These are phyloP conservation scores for Australoheros facetus DNA, from an alignment of 2,797 vertebrate species.

Conservation along the genomic window DNA sequence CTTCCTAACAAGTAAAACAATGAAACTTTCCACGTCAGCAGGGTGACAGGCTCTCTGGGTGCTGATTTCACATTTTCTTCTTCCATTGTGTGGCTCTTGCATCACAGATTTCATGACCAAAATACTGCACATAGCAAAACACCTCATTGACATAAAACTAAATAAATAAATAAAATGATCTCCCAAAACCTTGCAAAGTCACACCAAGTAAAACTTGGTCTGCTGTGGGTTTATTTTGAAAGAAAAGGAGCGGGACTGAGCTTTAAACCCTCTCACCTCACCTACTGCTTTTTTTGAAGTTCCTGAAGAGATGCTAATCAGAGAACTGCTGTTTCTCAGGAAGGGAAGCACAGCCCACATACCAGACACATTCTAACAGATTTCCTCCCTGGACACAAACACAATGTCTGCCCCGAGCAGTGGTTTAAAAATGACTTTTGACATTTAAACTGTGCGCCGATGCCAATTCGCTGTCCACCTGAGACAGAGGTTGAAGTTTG, in stretches of 20 bases:
- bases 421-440: not conserved
- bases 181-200: not conserved
- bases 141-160: not conserved
- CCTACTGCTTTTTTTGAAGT: not conserved
- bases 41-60: not conserved
- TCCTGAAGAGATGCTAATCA: slow-evolving; percentile 48
- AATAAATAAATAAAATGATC: not conserved
- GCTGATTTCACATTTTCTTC: not conserved
- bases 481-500: not conserved
- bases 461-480: not conserved
- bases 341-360: slow-evolving; percentile 45
- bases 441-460: not conserved
- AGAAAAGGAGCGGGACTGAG: not conserved
- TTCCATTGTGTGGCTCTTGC: not conserved
- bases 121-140: not conserved
- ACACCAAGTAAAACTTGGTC: not conserved
- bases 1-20: not conserved
- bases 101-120: not conserved
- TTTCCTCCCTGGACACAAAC: slow-evolving; percentile 35
- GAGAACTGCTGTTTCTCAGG: slow-evolving; percentile 46
- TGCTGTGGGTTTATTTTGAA: not conserved
- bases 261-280: slow-evolving; percentile 12
- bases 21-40: not conserved
- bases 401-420: not conserved
- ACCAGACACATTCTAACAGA: slow-evolving; percentile 45